Conservation (phyloP, 2,888 invertebrate genomes). For the Hyppa rectilinea region DNA sequence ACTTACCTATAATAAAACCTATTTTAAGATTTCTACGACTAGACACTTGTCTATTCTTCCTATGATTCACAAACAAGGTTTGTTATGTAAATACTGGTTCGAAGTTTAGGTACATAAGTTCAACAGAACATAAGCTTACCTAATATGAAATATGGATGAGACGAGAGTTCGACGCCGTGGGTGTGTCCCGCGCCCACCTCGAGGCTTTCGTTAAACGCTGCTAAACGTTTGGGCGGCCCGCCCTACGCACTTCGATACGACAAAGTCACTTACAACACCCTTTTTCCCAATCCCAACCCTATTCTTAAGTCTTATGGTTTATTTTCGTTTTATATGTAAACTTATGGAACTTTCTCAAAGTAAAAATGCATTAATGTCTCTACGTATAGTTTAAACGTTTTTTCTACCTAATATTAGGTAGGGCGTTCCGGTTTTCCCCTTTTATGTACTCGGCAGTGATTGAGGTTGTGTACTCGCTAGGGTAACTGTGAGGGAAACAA, state of each 20-base stretch:
- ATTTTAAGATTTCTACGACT: not conserved
- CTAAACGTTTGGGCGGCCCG: conserved; percentile 91
- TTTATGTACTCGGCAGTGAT: conserved; percentile 46
- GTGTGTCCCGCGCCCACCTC: conserved; percentile 84
- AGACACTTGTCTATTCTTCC: not conserved
- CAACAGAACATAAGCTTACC: conserved; percentile 41
- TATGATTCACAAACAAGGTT: not conserved
- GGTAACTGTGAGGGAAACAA: conserved; percentile 19
- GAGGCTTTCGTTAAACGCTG: conserved; percentile 88
- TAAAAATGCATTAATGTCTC: conserved; percentile 76
- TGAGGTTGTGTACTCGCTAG: conserved; percentile 20
- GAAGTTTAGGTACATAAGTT: conserved; percentile 25
- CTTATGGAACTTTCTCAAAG: conserved; percentile 78
- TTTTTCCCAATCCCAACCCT: conserved; percentile 70
- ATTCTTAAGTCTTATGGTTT: conserved; percentile 61
- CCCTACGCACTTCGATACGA: conserved; percentile 83
- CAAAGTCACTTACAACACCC: conserved; percentile 68
- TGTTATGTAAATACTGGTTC: not conserved
- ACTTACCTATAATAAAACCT: not conserved
- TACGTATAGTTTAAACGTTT: conserved; percentile 86
- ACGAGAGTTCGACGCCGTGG: conserved; percentile 74
- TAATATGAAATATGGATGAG: conserved; percentile 66
- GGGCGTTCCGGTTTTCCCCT: conserved; percentile 79
- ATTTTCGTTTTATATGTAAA: conserved; percentile 39
- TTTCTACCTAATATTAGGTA: conserved; percentile 79